A percentile compares a stretch with the other conserved stretches of the same genome.
These are phyloP conservation scores for Drosophila robusta DNA, from an alignment of 2,888 invertebrate species.

Conservation along the genomic window DNA sequence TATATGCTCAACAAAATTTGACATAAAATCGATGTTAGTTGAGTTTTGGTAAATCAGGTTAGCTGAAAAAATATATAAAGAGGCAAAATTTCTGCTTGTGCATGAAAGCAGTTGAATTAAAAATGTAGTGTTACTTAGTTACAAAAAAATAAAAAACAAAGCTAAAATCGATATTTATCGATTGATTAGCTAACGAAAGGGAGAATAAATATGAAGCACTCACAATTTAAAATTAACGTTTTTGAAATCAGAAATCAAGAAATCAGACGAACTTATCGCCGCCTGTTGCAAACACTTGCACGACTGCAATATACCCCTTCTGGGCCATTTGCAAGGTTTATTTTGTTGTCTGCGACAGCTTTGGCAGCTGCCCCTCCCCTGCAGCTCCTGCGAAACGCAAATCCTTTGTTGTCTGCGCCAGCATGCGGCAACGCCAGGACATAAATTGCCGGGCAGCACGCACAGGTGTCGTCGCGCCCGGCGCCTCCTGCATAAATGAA, in stretches of 20 bases:
- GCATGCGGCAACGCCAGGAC: slow-evolving; percentile 17
- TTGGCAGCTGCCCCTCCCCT: slow-evolving; percentile 51
- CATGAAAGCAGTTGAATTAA: too few species aligned
- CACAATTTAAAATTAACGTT: too few species aligned
- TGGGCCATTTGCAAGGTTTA: not conserved
- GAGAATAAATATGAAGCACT: too few species aligned
- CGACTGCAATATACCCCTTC: not conserved
- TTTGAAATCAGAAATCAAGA: too few species aligned
- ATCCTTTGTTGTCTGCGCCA: slow-evolving; percentile 74
- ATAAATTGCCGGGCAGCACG: slow-evolving; percentile 68
- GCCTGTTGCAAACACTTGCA: not conserved
- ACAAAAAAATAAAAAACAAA: too few species aligned
- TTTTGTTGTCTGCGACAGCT: slow-evolving; percentile 65
- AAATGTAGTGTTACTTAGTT: too few species aligned
- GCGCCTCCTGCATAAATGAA: slow-evolving; percentile 55
- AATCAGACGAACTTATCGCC: too few species aligned
- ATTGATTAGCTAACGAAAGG: too few species aligned
- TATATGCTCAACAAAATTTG: not conserved
- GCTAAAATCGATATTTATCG: too few species aligned
- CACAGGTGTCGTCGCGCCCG: slow-evolving; percentile 50
- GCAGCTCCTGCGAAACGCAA: slow-evolving; percentile 17
- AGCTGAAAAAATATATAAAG: too few species aligned
- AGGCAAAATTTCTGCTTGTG: too few species aligned
- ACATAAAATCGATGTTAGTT: not conserved
- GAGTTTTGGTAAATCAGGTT: not conserved